Percentiles rank a stretch among this genome's conserved stretches.
Evolutionary conservation across 1,140 invertebrate genomes (phyloP).

Genomic region (Zaprionus taronus): DNA sequence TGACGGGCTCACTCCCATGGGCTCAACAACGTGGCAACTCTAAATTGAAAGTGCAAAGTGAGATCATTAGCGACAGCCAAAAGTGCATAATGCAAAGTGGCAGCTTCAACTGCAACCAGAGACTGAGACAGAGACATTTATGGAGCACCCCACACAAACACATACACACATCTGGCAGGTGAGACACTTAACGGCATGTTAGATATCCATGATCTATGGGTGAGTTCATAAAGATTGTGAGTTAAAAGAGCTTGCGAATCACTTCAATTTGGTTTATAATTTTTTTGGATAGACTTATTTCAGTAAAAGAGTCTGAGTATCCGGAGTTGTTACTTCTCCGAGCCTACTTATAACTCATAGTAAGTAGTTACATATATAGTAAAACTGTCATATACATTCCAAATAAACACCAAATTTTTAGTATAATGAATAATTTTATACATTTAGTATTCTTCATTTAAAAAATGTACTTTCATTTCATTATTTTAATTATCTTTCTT

Average conservation of each 20-base stretch:
- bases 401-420: no score
- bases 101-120: background rate
- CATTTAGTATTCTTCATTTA: no score
- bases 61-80: slow-evolving; percentile 33
- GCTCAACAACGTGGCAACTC: background rate
- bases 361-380: no score
- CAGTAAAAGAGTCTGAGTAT: background rate
- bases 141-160: background rate
- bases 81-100: slow-evolving; percentile 20
- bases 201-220: slow-evolving; percentile 25
- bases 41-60: slow-evolving; percentile 36
- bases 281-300: background rate
- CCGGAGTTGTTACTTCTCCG: no score
- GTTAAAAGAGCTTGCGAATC: background rate
- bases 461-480: no score
- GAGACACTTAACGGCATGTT: slow-evolving; percentile 8
- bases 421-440: no score
- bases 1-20: background rate
- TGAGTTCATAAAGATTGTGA: slow-evolving; percentile 32
- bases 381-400: no score
- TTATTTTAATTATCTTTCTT: no score
- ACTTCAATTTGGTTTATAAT: background rate
- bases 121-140: background rate
- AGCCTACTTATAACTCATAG: no score
- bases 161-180: background rate